These are phyloP conservation scores for Andrena flavipes DNA, from an alignment of 2,888 invertebrate species.

Conservation along the genomic window DNA sequence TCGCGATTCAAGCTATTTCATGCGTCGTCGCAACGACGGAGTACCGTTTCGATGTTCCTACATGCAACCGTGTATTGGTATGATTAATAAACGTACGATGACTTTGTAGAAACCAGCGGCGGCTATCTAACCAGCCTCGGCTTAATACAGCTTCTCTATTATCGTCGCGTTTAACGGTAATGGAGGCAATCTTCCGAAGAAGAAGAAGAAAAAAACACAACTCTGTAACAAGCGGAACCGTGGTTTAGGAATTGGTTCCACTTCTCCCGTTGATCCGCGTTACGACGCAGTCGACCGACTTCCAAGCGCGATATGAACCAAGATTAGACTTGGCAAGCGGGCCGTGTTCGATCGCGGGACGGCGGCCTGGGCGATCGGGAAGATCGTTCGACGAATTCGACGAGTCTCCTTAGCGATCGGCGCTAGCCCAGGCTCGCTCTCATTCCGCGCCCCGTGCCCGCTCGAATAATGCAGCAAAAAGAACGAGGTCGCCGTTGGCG, in stretches of 20 bases:
- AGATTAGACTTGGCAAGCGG: neutral
- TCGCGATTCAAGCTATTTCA: slow-evolving; percentile 23
- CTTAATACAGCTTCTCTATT: neutral
- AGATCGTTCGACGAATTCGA: neutral
- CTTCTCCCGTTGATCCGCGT: neutral
- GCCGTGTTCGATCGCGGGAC: neutral
- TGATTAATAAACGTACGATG: slow-evolving; percentile 61
- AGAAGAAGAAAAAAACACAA: too few species aligned
- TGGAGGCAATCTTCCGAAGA: neutral
- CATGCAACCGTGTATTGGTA: slow-evolving; percentile 57
- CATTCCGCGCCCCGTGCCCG: slow-evolving; percentile 12
- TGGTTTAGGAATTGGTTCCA: slow-evolving; percentile 35
- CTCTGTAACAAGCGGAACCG: neutral
- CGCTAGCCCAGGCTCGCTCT: slow-evolving; percentile 23
- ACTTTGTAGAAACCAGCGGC: slow-evolving; percentile 39
- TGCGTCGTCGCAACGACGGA: slow-evolving; percentile 30
- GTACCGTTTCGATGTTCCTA: slow-evolving; percentile 67
- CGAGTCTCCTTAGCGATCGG: slow-evolving; percentile 12
- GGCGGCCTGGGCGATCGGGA: neutral
- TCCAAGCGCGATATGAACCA: neutral
- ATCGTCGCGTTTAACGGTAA: slow-evolving; percentile 25
- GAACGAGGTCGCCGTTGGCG: slow-evolving; percentile 54
- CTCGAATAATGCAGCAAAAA: slow-evolving; percentile 54
- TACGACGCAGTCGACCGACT: neutral
- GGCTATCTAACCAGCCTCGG: slow-evolving; percentile 1